phyloP scores from a whole-genome alignment of 2,888 invertebrate genomes.

The Philhelius pedissequus region DNA sequence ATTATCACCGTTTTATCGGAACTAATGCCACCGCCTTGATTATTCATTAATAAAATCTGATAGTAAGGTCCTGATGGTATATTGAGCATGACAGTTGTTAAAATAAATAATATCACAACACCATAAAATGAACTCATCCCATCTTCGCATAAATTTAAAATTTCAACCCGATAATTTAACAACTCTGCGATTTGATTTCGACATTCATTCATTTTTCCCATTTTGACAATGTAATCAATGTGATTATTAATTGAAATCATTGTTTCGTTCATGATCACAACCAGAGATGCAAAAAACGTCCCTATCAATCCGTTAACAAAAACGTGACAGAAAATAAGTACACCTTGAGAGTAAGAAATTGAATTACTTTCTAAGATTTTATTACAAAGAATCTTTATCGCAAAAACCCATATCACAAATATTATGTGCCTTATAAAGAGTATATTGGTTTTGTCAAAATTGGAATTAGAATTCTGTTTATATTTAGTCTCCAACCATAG shows the following conservation, averaged over 20 bases:
- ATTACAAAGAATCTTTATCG: background rate
- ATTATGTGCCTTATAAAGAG: background rate
- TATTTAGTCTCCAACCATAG: conserved; percentile 10
- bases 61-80: conserved; percentile 70
- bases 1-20: background rate
- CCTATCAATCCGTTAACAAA: background rate
- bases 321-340: background rate
- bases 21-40: background rate
- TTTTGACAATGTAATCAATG: background rate
- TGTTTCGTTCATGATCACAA: background rate
- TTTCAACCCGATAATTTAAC: conserved; percentile 1
- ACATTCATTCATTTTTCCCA: background rate
- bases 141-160: conserved; percentile 59
- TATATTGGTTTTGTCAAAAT: background rate
- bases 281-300: background rate
- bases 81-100: conserved; percentile 66
- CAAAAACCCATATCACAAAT: background rate
- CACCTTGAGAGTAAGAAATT: background rate
- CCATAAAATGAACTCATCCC: conserved; percentile 71
- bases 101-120: conserved; percentile 66
- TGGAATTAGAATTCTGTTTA: background rate
- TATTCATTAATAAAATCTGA: conserved; percentile 59
- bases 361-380: background rate
- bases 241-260: background rate
- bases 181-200: background rate